Evolutionary conservation across 2,113 vertebrate genomes (phyloP).

Genomic region (Columba livia): DNA sequence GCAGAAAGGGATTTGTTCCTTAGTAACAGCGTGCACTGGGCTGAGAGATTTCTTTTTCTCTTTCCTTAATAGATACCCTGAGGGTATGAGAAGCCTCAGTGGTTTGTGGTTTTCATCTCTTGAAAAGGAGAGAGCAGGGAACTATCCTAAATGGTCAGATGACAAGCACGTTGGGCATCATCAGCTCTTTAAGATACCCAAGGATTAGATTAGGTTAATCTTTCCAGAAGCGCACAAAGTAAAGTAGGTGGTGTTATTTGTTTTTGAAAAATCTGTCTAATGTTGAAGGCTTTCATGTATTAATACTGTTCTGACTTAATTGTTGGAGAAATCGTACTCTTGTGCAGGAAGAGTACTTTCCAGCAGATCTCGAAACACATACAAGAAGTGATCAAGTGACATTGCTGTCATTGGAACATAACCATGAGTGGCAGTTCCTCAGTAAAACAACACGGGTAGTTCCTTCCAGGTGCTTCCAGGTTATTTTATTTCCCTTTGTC

Average conservation of each 20-base stretch:
- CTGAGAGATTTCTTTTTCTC: background rate
- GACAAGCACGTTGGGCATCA: background rate
- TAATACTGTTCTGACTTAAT: background rate
- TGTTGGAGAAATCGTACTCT: background rate
- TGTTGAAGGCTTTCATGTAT: background rate
- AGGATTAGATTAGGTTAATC: background rate
- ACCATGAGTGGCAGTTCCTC: background rate
- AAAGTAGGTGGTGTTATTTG: background rate
- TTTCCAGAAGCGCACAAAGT: background rate
- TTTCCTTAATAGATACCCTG: background rate
- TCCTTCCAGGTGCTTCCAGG: background rate
- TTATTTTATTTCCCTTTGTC: background rate
- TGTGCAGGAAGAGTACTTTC: background rate
- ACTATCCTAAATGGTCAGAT: background rate
- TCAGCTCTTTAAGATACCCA: background rate
- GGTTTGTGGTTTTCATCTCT: background rate
- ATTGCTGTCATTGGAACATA: background rate
- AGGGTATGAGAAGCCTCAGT: background rate
- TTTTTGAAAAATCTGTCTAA: background rate
- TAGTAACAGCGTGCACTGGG: background rate
- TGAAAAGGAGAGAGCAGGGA: background rate
- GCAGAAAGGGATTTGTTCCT: constrained; percentile 48
- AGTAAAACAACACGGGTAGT: background rate
- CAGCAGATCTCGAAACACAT: background rate
- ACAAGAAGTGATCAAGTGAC: background rate